Evolutionary conservation across 2,797 vertebrate genomes (phyloP), one percentile per base, ranked within the genome.

Genomic region (Oreochromis grahami): DNA sequence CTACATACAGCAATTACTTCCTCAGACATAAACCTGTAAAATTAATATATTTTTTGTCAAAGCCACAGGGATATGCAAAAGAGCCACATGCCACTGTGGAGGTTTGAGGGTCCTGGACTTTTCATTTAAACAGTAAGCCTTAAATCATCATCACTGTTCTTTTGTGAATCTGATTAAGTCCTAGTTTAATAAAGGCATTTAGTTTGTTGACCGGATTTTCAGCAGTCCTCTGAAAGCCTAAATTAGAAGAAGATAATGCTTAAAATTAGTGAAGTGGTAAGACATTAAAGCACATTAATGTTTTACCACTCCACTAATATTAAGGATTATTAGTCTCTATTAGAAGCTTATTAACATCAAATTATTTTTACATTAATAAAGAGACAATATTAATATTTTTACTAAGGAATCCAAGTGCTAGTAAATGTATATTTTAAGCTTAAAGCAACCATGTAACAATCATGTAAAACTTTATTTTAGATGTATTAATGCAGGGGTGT

Each of bases 321-420:
- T 60, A 60, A 60, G 56, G 56, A 60, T 36, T 63, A 0, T n/a
- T 12, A 63, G 32, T 63, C 58, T 63, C 58, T 63, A 36, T 63
- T 36, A 63, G 32, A 63, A 65, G 13, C 13, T 41, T 2, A 24
- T 43, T 43, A 43, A 43, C 13, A 43, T 43, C 0, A 6, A 26
- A 15, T 24, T 8, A 70, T 17, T 41, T 38, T 65, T 41, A 65
- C 34, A 65, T 41, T 24, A 68, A 24, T 14, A 43, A 68, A 60
- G 4, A 36, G 32, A 60, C 17, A 0, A 36, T 60, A 36, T 60
- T 60, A 34, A n/a, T n/a, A 63, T 12, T n/a, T 60, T 36, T 0
- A 36, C 2, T 0, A 63, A 63, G 32, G 4, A 60, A n/a, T 60
- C 2, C 32, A 68, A 43, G n/a, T 68, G 5, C 38, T 70, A 24